phyloP scores from a whole-genome alignment of 1,140 invertebrate species.

The Cryptotermes secundus region DNA sequence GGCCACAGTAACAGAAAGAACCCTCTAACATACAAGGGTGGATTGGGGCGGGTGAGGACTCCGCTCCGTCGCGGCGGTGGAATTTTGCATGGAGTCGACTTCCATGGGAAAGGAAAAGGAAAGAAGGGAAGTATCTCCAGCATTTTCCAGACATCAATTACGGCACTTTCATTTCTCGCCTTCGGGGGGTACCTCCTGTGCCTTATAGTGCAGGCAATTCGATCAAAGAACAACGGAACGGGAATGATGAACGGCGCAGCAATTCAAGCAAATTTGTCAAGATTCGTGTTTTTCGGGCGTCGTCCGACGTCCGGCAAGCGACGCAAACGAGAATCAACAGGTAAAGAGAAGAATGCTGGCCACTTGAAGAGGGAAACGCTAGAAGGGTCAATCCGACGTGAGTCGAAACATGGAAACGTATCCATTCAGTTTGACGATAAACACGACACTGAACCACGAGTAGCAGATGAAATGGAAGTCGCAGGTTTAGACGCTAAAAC shows the following conservation, averaged over 20 bases:
- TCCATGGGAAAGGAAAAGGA: not conserved
- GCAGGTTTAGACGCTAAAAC: too few relatives aligned
- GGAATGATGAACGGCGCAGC: slow-evolving; percentile 16
- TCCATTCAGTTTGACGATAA: too few relatives aligned
- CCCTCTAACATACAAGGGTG: not conserved
- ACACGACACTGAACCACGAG: too few relatives aligned
- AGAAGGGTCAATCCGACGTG: too few relatives aligned
- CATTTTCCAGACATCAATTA: slow-evolving; percentile 46
- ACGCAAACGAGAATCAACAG: not conserved
- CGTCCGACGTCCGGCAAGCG: not conserved
- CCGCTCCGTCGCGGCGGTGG: not conserved
- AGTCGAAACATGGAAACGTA: too few relatives aligned
- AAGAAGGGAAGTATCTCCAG: not conserved
- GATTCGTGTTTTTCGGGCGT: not conserved
- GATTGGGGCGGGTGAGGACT: too few relatives aligned
- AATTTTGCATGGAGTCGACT: not conserved
- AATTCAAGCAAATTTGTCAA: not conserved
- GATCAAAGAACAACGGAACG: not conserved
- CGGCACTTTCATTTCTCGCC: slow-evolving; percentile 71
- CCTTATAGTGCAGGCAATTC: slow-evolving; percentile 66
- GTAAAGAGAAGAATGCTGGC: not conserved
- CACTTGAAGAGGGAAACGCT: too few relatives aligned
- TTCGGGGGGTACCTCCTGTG: slow-evolving; percentile 76
- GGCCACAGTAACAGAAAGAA: not conserved
- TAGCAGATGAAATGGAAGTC: too few relatives aligned